A percentile compares a stretch with the other conserved stretches of the same genome.
These are phyloP conservation scores for Rhynchomys soricoides DNA, from an alignment of 2,113 vertebrate species.

Conservation along the genomic window DNA sequence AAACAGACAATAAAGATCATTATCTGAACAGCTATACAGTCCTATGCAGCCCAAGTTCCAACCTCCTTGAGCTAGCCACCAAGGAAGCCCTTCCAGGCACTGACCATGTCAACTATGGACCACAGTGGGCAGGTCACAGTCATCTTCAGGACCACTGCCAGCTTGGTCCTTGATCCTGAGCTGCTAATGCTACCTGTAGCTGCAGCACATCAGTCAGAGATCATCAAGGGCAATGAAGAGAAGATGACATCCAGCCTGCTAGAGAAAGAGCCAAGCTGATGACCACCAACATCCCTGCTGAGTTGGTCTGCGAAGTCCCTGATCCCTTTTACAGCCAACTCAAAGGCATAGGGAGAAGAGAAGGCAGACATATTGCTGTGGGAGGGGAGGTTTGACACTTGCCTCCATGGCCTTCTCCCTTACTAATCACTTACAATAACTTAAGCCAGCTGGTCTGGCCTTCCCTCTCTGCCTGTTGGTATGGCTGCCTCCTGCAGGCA, in stretches of 20 bases:
- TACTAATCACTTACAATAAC: conserved; percentile 79
- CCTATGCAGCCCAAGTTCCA: conserved; percentile 50
- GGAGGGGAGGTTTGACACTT: conserved; percentile 53
- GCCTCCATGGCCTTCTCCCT: conserved; percentile 64
- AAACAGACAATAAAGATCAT: not conserved
- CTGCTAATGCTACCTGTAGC: conserved; percentile 92
- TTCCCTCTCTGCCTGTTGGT: not conserved
- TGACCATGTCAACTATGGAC: conserved; percentile 90
- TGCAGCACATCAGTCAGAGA: conserved; percentile 91
- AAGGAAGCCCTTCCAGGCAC: rapidly evolving
- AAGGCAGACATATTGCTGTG: conserved; percentile 30
- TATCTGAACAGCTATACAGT: not conserved
- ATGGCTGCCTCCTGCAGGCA: conserved; percentile 81
- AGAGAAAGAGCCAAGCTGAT: conserved; percentile 84
- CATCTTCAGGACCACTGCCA: conserved; percentile 89
- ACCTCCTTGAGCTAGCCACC: conserved; percentile 9
- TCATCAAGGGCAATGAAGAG: conserved; percentile 91
- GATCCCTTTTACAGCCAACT: conserved; percentile 52
- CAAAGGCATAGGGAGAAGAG: conserved; percentile 62
- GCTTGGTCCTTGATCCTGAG: conserved; percentile 91
- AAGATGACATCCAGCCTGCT: conserved; percentile 93
- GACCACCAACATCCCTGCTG: conserved; percentile 87
- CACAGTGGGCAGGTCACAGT: conserved; percentile 92
- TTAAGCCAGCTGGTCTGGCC: conserved; percentile 41
- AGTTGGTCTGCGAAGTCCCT: conserved; percentile 42